Evolutionary conservation across 2,797 vertebrate species (phyloP), one percentile per base, ranked within the genome.

Genomic region (Craterocephalus amniculus): DNA sequence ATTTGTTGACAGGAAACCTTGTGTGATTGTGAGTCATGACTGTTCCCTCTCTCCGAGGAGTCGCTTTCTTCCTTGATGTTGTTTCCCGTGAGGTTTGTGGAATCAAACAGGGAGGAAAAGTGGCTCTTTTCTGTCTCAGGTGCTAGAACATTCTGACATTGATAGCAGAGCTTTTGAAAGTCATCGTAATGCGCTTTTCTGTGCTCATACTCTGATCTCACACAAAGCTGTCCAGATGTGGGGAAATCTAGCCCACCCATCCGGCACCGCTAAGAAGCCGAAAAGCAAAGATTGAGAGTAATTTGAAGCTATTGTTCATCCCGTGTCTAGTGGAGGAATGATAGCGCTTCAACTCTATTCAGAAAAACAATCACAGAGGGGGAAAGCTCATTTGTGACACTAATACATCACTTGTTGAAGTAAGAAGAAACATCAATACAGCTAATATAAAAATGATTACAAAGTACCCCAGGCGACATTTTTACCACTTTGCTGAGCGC

Each of bases 371-470:
- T 81, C 89, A 83, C 86, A 18, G 73, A 87, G 71, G 79, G 77
- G 67, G 34, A 65, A 48, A 54, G 78, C 73, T 76, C 76, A 77
- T 91, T 87, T 85, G 71, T 76, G 82, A 68, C 79, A 85, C 81
- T 84, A 89, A 92, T 89, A 88, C 74, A 89, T 92, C 83, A 87
- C 87, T 89, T 89, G 89, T 90, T 88, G 88, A 83, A 87, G 85
- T 84, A 79, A 84, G 84, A 75, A 73, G 78, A 80, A 89, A 91
- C 89, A 89, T 92, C 92, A 87, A 92, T 92, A 89, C 64, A 63
- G 72, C 78, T 89, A 87, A 93, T 89, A 90, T 85, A 86, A 88
- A 92, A 91, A 92, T 91, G 87, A 92, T 92, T 89, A 91, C 86
- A 85, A 87, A 89, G 77, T 79, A 81, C 59, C 84, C 80, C 85